Evolutionary conservation across 1,140 invertebrate species (phyloP).

Genomic region (Ctenoplectra terminalis): DNA sequence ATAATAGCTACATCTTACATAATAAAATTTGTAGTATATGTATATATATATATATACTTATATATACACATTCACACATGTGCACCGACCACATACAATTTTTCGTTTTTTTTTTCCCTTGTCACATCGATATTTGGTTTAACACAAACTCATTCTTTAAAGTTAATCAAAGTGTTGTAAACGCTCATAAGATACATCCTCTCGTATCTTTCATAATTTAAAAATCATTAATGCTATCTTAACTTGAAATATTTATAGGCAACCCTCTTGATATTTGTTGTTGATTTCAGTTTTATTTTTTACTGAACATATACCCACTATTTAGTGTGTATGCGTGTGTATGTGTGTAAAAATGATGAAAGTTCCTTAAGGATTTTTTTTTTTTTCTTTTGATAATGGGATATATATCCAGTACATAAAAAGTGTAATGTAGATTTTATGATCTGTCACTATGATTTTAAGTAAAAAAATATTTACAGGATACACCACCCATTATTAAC

Average conservation of each 20-base stretch:
- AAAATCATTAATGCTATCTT: constrained; percentile 26
- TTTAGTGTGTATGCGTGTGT: too few species aligned
- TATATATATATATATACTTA: constrained; percentile 66
- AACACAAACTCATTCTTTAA: constrained; percentile 47
- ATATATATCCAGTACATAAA: constrained; percentile 47
- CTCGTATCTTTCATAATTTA: constrained; percentile 7
- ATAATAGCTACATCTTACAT: constrained; percentile 72
- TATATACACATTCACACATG: constrained; percentile 52
- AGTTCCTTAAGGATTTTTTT: constrained; percentile 7
- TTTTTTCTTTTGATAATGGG: constrained; percentile 6
- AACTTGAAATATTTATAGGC: constrained; percentile 41
- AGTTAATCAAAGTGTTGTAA: constrained; percentile 6
- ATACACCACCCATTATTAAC: constrained; percentile 32
- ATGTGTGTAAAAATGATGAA: constrained; percentile 1
- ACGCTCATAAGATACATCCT: constrained; percentile 14
- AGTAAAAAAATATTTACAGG: constrained; percentile 59
- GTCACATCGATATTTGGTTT: constrained; percentile 39
- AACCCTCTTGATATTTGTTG: constrained; percentile 33
- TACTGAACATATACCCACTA: constrained; percentile 38
- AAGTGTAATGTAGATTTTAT: constrained; percentile 35
- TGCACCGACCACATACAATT: constrained; percentile 39
- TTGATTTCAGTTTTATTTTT: too few species aligned
- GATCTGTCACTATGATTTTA: constrained; percentile 32
- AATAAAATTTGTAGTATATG: constrained; percentile 71
- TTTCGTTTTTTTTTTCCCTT: not conserved